Base-by-base conservation (phyloP, 2,888 invertebrate genomes). In the Bombylius discolor region DNA sequence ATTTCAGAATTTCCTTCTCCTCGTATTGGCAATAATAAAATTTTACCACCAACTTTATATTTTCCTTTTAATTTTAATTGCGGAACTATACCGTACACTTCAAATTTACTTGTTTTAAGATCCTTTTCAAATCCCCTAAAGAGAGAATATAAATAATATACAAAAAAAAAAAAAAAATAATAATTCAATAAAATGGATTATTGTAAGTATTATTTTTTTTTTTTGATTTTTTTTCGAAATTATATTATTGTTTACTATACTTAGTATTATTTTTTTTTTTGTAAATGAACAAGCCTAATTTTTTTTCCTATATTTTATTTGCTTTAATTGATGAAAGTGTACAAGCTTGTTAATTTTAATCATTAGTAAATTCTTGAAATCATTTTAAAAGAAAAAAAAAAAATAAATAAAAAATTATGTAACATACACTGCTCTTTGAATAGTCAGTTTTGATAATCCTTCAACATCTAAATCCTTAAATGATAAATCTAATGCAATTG, bases 361-460 rank as follows among this genome's bases (percentile, higher is more conserved):
- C n/a, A n/a, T n/a, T n/a, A n/a, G n/a, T n/a, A n/a, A n/a, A n/a
- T n/a, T n/a, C n/a, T n/a, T n/a, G n/a, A n/a, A n/a, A n/a, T n/a
- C n/a, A n/a, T n/a, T n/a, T n/a, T n/a, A n/a, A n/a, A n/a, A n/a
- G n/a, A n/a, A n/a, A n/a, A n/a, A n/a, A n/a, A n/a, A 23, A 23
- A 23, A 23, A 23, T 23, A 23, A 23, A 23, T 23, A 23, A 23
- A 23, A 23, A 23, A 23, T 2, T 23, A 23, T 42, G 1, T 11
- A 47, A 52, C 72, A 71, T 67, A 73, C 73, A 73, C 68, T 58
- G 68, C 65, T 13, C 67, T 64, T 53, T 42, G 11, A 4, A 42
- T 5, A 11, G 5, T 11, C 2, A 57, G 9, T 39, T 60, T 61
- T 11, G 53, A 53, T 5, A 56, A 39, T 7, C 56, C 56, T 13